These are phyloP conservation scores for Chaenogobius annularis DNA, from an alignment of 2,113 vertebrate species.

Conservation along the genomic window DNA sequence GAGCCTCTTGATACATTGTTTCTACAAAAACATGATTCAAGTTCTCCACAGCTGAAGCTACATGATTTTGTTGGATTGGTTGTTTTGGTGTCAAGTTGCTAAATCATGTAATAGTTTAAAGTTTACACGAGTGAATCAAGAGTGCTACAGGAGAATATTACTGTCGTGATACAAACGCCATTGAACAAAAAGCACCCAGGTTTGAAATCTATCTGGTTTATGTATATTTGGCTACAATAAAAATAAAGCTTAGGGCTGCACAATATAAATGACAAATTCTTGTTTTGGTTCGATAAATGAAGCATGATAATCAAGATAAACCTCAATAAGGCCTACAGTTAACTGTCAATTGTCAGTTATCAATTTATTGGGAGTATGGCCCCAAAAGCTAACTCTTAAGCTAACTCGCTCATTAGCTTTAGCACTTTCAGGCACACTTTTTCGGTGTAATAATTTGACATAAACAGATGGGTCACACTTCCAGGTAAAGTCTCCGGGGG, in stretches of 20 bases:
- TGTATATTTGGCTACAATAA: neutral
- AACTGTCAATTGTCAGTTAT: too few species aligned
- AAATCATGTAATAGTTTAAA: constrained; percentile 10
- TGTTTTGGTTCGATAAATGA: neutral
- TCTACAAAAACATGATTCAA: constrained; percentile 29
- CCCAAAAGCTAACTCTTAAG: too few species aligned
- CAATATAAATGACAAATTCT: neutral
- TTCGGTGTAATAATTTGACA: too few species aligned
- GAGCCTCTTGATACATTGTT: constrained; percentile 3
- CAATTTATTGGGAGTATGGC: too few species aligned
- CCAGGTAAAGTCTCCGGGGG: too few species aligned
- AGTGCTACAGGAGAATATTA: constrained; percentile 60
- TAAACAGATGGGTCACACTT: too few species aligned
- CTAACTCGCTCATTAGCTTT: too few species aligned
- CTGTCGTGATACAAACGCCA: constrained; percentile 24
- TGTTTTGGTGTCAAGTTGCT: constrained; percentile 28
- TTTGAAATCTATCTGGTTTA: constrained; percentile 13
- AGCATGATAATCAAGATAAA: too few species aligned
- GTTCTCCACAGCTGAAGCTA: constrained; percentile 56
- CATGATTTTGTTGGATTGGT: constrained; percentile 52
- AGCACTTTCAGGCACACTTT: too few species aligned
- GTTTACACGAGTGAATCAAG: constrained; percentile 24
- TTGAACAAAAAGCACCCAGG: constrained; percentile 11
- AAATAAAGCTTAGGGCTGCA: neutral
- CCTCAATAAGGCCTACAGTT: too few species aligned